Evolutionary conservation across 2,113 vertebrate species (phyloP).

Genomic region (Manacus vitellinus): DNA sequence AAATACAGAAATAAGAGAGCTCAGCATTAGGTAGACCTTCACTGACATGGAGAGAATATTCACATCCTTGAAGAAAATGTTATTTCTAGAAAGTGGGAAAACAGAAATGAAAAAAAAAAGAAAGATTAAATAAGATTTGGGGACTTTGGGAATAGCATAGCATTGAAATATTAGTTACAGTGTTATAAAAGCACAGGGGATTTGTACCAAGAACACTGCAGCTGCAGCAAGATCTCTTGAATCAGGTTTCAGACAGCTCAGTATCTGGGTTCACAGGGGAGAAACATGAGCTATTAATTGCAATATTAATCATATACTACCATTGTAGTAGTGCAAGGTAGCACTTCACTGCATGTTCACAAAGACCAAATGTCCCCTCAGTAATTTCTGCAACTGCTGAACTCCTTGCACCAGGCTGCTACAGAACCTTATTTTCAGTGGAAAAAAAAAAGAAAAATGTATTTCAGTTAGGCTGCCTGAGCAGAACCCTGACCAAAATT

Average conservation of each 20-base stretch:
- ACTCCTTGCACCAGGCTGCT: neutral
- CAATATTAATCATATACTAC: slow-evolving; percentile 29
- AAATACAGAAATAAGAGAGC: neutral
- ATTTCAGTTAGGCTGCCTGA: neutral
- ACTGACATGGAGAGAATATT: neutral
- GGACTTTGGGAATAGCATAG: neutral
- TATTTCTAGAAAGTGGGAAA: neutral
- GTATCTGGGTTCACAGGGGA: neutral
- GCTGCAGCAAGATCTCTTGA: slow-evolving; percentile 21
- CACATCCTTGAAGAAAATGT: neutral
- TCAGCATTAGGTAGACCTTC: neutral
- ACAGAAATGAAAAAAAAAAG: neutral
- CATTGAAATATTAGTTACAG: neutral
- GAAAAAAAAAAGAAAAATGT: rapidly evolving
- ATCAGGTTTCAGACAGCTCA: slow-evolving; percentile 32
- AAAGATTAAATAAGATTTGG: neutral
- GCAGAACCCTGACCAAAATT: neutral
- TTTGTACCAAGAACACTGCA: neutral
- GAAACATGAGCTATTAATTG: slow-evolving; percentile 36
- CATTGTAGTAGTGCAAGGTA: neutral
- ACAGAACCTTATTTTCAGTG: neutral
- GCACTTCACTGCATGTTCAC: neutral
- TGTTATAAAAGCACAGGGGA: slow-evolving; percentile 7
- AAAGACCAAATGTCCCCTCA: neutral
- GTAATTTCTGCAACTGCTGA: neutral